A percentile compares a stretch with the other conserved stretches of the same genome.
Conservation (phyloP, 2,888 invertebrate species). For the Parasteatoda lunata region DNA sequence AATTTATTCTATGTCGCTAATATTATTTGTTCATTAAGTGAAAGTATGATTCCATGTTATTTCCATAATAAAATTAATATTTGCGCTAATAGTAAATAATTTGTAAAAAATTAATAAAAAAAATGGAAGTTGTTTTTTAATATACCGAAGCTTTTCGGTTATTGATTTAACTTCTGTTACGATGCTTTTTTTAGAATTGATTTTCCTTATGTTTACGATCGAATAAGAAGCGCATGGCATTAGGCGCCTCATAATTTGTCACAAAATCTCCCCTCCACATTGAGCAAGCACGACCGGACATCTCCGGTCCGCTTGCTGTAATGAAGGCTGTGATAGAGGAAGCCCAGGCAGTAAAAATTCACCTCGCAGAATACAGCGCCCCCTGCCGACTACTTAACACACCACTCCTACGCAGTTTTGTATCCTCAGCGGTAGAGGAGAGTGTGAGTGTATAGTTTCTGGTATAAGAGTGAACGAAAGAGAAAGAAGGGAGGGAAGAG, state of each 20-base stretch:
- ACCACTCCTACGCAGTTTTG: conserved; percentile 52
- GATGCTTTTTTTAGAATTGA: too few relatives aligned
- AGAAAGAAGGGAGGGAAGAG: background rate
- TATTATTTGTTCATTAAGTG: too few relatives aligned
- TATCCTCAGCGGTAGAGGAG: conserved; percentile 8
- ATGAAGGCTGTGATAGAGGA: conserved; percentile 13
- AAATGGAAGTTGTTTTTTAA: too few relatives aligned
- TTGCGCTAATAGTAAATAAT: too few relatives aligned
- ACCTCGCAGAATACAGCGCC: conserved; percentile 17
- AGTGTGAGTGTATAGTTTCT: too few relatives aligned
- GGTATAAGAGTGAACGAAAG: conserved; percentile 36
- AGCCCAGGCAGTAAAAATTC: background rate
- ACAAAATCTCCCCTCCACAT: background rate
- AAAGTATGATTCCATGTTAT: too few relatives aligned
- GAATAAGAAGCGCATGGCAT: background rate
- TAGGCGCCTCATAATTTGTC: background rate
- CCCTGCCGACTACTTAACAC: conserved; percentile 33
- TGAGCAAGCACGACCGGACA: conserved; percentile 1
- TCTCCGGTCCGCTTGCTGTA: conserved; percentile 19
- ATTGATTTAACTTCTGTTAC: too few relatives aligned
- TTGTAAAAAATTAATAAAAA: too few relatives aligned
- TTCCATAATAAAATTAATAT: too few relatives aligned
- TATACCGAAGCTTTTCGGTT: too few relatives aligned
- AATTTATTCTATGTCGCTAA: too few relatives aligned
- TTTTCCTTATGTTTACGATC: background rate